Conservation (phyloP, 2,888 invertebrate genomes). For the Stenichneumon culpator region DNA sequence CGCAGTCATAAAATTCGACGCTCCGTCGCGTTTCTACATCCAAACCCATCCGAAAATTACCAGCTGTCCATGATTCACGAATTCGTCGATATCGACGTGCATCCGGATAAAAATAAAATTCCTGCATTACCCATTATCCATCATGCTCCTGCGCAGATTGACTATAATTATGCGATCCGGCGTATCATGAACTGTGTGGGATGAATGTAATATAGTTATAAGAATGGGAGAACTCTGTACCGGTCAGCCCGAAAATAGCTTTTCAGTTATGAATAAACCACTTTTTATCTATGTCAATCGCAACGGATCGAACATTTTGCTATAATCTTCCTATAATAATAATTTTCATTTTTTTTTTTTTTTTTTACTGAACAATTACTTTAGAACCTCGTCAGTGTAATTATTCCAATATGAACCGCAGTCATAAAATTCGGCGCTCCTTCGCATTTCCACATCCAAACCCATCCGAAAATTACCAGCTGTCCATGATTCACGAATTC, state of each 20-base stretch:
- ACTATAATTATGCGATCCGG: constrained; percentile 60
- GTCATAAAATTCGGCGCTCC: too few relatives aligned
- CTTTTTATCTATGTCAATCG: neutral
- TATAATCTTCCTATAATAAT: too few relatives aligned
- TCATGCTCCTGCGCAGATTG: constrained; percentile 12
- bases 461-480: constrained; percentile 42
- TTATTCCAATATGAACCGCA: neutral
- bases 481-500: constrained; percentile 58
- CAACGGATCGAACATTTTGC: too few relatives aligned
- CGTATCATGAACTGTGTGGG: constrained; percentile 5
- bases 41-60: constrained; percentile 10
- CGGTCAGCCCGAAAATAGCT: too few relatives aligned
- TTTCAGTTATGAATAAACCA: too few relatives aligned
- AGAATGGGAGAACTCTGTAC: too few relatives aligned
- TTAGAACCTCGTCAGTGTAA: neutral
- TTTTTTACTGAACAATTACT: neutral
- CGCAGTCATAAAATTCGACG: too few relatives aligned
- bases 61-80: constrained; percentile 61
- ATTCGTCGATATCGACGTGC: constrained; percentile 19
- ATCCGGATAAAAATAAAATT: constrained; percentile 22
- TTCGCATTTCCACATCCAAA: neutral
- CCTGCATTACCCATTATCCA: constrained; percentile 11
- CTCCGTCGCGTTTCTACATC: too few relatives aligned
- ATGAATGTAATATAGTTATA: neutral
- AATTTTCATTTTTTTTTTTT: too few relatives aligned